Evolutionary conservation across 2,113 vertebrate species (phyloP), one percentile per base, ranked within the genome.

Genomic region (Amphiprion percula): DNA sequence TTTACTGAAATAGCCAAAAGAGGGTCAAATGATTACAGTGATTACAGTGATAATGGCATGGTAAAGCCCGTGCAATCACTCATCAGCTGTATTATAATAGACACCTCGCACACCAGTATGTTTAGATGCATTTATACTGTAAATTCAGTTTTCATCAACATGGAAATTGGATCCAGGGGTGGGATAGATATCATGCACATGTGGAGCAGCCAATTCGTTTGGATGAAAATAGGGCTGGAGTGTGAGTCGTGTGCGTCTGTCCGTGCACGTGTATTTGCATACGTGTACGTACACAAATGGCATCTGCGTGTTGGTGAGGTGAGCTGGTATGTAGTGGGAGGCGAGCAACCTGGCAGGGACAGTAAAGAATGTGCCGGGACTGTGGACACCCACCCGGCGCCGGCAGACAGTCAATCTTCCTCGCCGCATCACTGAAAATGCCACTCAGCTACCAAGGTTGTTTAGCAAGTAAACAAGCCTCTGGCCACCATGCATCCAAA

Each of bases 401-500:
- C 33, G 39, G 83, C 68, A 75, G 76, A 86, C 87, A 89, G 89
- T 89, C 91, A 92, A 88, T 92, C 89, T 91, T 89, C 88, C 79
- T 72, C 65, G 12, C 83, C 12, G 74, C 88, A 78, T 88, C 74
- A 80, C 75, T 76, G 79, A 88, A 90, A 90, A 88, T 83, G 85
- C 77, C 85, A 77, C 74, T 87, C 84, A 50, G 73, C 82, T 71
- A 87, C 85, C 83, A 84, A 90, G 87, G 83, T 85, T 91, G 91
- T 87, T 91, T 83, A 85, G 90, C 84, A 81, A 90, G 85, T 93
- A 94, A 92, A 94, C 92, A 93, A 91, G 81, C 80, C 82, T 65
- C 74, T 85, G 80, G 82, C 86, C 83, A 77, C 67, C 68, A 24
- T 84, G 69, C 84, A 77, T 85, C 72, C 78, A 68, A 88, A 86